Evolutionary conservation across 37 sponge, comb jelly and placozoan genomes (phyloP), one percentile per base, ranked within the genome.

Genomic region (Spongilla lacustris): DNA sequence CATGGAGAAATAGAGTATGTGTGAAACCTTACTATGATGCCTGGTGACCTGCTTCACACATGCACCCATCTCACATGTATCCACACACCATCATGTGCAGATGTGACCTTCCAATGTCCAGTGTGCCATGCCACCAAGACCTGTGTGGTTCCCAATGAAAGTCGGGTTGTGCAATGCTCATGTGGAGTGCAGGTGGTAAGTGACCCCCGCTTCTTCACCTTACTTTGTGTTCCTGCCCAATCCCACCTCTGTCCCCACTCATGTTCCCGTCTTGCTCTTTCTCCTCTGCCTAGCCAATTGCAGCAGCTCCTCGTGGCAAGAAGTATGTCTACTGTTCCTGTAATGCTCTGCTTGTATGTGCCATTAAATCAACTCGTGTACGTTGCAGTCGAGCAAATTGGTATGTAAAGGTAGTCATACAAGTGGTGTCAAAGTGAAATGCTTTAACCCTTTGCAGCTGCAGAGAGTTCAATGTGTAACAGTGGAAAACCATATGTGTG

Each of bases 271-370:
- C n/a, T n/a, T n/a, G n/a, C n/a, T 75, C 76, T 36, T 17, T 22
- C 76, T 31, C 46, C 22, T 22, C 76, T 22, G 2, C 28, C 22
- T 75, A 97, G 97, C 97, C 97, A 10, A 87, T 97, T 33, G 87
- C 88, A 32, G 82, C 89, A 69, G 95, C 97, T 32, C 95, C 95
- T 34, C 83, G 82, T 71, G 97, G 97, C 23, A 97, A 97, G 90
- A 97, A 94, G 83, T 97, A 97, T 75, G 94, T 97, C 6, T 78
- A 95, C 23, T 97, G 97, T 81, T 89, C 93, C n/a, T 97, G 97
- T 76, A 94, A 97, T 81, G 92, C 95, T 75, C 87, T 97, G 24
- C 95, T 97, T 12, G 91, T 92, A 11, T 97, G 97, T 49, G 89
- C 94, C 19, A 81, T 68, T 24, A 91, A 89, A 41, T 95, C 97